Evolutionary conservation across 2,113 vertebrate species (phyloP).

Genomic region (Eulacestoma nigropectus): DNA sequence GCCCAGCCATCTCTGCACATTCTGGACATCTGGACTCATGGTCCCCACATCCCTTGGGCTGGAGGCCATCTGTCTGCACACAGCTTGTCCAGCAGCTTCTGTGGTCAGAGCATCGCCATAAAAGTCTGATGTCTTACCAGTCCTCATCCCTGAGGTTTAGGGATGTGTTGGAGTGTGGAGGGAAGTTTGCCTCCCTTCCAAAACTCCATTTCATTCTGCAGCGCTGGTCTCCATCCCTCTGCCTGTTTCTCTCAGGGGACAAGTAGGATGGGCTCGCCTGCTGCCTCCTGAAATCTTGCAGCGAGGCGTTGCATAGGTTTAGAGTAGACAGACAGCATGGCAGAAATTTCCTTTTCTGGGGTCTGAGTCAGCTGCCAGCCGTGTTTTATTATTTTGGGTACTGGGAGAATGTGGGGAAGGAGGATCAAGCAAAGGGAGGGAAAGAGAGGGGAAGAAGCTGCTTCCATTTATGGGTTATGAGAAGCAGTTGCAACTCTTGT

Average conservation of each 20-base stretch:
- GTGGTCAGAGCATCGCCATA: not conserved
- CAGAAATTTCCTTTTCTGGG: slow-evolving; percentile 5
- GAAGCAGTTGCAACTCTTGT: not conserved
- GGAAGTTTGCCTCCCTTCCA: not conserved
- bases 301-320: not conserved
- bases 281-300: not conserved
- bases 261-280: not conserved
- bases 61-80: not conserved
- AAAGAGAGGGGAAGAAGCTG: not conserved
- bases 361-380: not conserved
- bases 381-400: not conserved
- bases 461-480: slow-evolving; percentile 10
- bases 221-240: not conserved
- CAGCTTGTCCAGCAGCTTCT: not conserved
- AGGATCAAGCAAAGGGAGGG: not conserved
- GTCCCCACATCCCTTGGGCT: not conserved
- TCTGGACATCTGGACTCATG: not conserved
- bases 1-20: not conserved
- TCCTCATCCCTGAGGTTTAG: not conserved
- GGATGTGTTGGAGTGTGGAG: not conserved
- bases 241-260: not conserved
- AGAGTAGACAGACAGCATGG: not conserved
- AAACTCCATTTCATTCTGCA: not conserved
- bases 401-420: not conserved
- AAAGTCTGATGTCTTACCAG: not conserved